Conservation (phyloP, 2,113 vertebrate species). For the Oriolus oriolus region DNA sequence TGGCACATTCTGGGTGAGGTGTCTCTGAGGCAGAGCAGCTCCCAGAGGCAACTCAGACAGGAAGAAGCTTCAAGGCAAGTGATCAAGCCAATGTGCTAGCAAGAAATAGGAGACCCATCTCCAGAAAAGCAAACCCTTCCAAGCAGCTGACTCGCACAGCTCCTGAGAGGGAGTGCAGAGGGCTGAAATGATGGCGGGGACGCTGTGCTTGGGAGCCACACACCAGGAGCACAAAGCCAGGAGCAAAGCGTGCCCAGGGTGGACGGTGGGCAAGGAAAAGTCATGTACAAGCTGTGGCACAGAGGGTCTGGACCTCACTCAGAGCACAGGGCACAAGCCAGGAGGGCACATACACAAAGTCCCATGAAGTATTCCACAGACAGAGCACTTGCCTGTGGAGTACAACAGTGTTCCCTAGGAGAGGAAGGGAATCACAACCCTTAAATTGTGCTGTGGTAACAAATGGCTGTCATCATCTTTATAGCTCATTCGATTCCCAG, state of each 20-base stretch:
- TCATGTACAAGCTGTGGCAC: rapidly evolving
- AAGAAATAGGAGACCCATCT: background rate
- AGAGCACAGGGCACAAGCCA: background rate
- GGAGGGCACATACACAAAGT: background rate
- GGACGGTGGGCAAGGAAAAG: background rate
- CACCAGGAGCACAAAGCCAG: background rate
- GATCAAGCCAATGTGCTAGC: background rate
- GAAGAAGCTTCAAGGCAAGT: background rate
- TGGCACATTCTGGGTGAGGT: background rate
- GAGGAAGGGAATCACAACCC: background rate
- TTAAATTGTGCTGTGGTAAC: background rate
- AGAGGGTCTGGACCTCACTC: background rate
- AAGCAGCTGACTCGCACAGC: background rate
- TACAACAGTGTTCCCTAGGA: background rate
- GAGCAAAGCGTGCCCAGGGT: background rate
- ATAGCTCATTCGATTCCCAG: background rate
- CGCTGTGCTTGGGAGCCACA: background rate
- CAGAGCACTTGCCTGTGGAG: background rate
- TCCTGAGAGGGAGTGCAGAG: background rate
- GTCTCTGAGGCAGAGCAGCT: background rate
- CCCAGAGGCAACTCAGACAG: background rate
- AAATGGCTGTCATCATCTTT: background rate
- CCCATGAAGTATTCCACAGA: background rate
- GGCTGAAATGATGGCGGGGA: background rate
- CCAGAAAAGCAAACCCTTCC: background rate